phyloP scores from a whole-genome alignment of 1,140 invertebrate genomes.

The Ceratina calcarata region DNA sequence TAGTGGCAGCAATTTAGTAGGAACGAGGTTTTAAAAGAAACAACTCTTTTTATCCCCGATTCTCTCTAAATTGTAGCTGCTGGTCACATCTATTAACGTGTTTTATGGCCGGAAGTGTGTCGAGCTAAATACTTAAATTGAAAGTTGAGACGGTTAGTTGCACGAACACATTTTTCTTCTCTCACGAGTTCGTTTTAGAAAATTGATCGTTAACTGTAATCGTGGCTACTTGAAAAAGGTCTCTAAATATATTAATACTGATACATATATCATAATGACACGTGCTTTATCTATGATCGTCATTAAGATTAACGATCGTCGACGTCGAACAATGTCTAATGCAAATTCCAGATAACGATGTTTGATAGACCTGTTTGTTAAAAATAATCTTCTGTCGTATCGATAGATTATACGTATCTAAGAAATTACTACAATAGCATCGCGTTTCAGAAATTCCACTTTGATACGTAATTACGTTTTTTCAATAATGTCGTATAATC shows the following conservation, averaged over 20 bases:
- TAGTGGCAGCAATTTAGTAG: neutral
- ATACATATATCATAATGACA: neutral
- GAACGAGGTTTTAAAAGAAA: neutral
- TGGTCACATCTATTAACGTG: constrained; percentile 3
- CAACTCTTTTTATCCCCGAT: neutral
- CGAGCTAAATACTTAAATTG: constrained; percentile 1
- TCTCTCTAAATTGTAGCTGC: neutral
- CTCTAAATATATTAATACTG: neutral
- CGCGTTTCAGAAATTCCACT: no score
- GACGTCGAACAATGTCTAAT: neutral
- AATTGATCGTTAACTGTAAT: neutral
- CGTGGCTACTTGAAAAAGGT: neutral
- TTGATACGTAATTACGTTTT: no score
- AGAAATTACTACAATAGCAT: no score
- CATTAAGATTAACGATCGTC: neutral
- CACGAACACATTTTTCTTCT: neutral
- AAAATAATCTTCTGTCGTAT: no score
- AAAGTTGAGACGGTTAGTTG: constrained; percentile 6
- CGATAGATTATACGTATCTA: no score
- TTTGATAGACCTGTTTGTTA: no score
- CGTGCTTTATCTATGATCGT: neutral
- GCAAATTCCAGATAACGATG: neutral
- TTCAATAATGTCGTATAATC: no score
- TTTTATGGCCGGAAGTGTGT: neutral
- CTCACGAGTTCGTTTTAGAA: no score